Evolutionary conservation across 2,797 vertebrate species (phyloP), one percentile per base, ranked within the genome.

Genomic region (Acridotheres tristis): DNA sequence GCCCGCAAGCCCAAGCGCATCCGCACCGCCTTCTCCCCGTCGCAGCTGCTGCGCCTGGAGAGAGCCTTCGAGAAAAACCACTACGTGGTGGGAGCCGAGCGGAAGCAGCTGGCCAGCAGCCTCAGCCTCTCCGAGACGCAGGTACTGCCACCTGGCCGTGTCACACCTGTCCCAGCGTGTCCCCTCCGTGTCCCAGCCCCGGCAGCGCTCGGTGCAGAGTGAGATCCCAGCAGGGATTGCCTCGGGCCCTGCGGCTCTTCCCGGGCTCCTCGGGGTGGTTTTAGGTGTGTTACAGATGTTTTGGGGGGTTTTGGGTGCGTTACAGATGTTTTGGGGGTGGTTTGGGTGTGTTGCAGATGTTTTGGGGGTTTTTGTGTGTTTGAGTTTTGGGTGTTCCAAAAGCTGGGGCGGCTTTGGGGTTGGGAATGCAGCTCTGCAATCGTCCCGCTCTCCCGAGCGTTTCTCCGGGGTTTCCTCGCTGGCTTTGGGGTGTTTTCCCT

Each of bases 1-100:
- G 99, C 99, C 79, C 95, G 99, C 71, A 99, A 99, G 76, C 99
- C 99, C 96, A 99, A 99, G 90, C 98, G 99, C 94, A 99, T 99
- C 98, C 99, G 99, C 88, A 99, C 99, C 8, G 99, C 99, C 94
- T 99, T 99, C 95, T 99, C 99, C 1, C 99, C 99, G 1, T 99
- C 99, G 3, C 99, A 99, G 98, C 98, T 99, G 34, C 98, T 99
- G 91, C 98, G 99, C 5, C 98, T 99, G 93, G 99, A 99, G 62
- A 92, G 99, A 71, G 99, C 99, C 95, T 99, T 99, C 89, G 99
- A 99, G 98, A 99, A 99, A 98, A 99, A 99, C 96, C 99, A 99
- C 97, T 99, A 99, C 90, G 99, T 99, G 55, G 99, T 99, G 62
- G 99, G 99, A 14, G 99, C 99, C 36, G 99, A 99, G 96, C 97